Base-by-base conservation (phyloP, 2,888 invertebrate species). In the Drosophila paramelanica region DNA sequence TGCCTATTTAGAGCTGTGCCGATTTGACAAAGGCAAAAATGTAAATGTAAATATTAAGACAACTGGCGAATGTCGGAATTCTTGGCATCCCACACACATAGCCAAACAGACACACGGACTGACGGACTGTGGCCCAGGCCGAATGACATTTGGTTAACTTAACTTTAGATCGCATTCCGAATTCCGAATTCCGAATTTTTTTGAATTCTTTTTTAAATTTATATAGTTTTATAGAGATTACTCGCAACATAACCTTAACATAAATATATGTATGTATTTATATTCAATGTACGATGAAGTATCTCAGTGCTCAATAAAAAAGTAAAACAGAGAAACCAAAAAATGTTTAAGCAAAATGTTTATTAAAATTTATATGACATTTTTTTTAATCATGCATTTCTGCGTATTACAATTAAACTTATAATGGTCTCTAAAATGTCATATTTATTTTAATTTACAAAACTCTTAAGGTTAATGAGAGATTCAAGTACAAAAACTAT, bases 1-100 rank as follows among this genome's bases (percentile, higher is more conserved):
- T 23, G 20, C 43, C 45, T 62, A 60, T 67, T 62, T 72, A 55
- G 67, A 72, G 60, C 72, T 71, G 57, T 59, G 75, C 2, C 67
- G 67, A 75, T 76, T 75, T 75, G 75, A 75, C 76, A 75, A 75
- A 70, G 61, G 52, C 66, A 65, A 58, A 69, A 45, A 47, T 72
- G 66, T 55, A 36, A 73, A 62, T 52, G 73, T 70, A 70, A 73
- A 73, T 73, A 72, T 71, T 73, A 67, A 67, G 72, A 67, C 67
- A 67, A 73, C 67, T 72, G 72, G 49, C 66, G 36, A 58, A 71
- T 51, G 46, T 57, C 49, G 47, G 46, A 57, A 60, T 73, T 73
- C 73, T 61, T 43, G 49, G 47, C 69, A 64, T 39, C 47, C 52
- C 73, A 53, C 69, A 69, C 43, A 47, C 45, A 60, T 10, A n/a